Evolutionary conservation across 2,797 vertebrate genomes (phyloP).

Genomic region (Malacoctenus gilli): DNA sequence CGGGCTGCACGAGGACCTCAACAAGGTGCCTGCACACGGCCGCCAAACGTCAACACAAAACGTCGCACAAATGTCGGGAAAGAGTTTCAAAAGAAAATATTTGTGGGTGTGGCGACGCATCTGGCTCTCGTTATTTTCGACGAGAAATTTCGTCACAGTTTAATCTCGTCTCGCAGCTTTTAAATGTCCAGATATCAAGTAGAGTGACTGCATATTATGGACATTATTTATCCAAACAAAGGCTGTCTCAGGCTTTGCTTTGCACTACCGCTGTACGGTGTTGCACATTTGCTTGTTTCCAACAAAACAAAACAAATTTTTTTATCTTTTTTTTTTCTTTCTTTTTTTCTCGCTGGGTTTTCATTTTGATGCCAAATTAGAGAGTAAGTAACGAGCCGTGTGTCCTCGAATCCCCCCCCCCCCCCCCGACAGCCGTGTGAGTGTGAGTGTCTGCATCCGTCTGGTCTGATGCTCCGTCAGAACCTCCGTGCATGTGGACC

Average conservation of each 20-base stretch:
- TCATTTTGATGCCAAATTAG: conserved; percentile 83
- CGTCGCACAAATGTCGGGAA: too few species aligned
- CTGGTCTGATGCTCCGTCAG: conserved; percentile 66
- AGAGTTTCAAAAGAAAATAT: too few species aligned
- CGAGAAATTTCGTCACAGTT: too few species aligned
- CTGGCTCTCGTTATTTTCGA: too few species aligned
- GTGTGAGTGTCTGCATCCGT: conserved; percentile 70
- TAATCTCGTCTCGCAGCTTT: too few species aligned
- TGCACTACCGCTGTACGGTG: conserved; percentile 43
- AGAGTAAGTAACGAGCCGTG: conserved; percentile 83
- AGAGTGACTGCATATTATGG: conserved; percentile 10
- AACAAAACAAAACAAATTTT: conserved; percentile 52
- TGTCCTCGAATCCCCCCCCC: too few species aligned
- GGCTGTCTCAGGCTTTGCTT: conserved; percentile 27
- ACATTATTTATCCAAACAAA: conserved; percentile 15
- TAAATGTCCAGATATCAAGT: conserved; percentile 12
- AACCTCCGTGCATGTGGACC: conserved; percentile 64
- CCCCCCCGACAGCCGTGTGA: conserved; percentile 65
- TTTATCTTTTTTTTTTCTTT: conserved; percentile 72
- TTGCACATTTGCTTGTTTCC: conserved; percentile 59
- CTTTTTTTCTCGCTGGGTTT: conserved; percentile 69
- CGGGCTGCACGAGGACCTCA: conserved; percentile 96
- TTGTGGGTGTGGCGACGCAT: too few species aligned
- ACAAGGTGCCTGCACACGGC: conserved; percentile 86
- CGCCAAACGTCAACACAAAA: not conserved